These are phyloP conservation scores for Meleagris gallopavo DNA, from an alignment of 2,113 vertebrate species.

Conservation along the genomic window DNA sequence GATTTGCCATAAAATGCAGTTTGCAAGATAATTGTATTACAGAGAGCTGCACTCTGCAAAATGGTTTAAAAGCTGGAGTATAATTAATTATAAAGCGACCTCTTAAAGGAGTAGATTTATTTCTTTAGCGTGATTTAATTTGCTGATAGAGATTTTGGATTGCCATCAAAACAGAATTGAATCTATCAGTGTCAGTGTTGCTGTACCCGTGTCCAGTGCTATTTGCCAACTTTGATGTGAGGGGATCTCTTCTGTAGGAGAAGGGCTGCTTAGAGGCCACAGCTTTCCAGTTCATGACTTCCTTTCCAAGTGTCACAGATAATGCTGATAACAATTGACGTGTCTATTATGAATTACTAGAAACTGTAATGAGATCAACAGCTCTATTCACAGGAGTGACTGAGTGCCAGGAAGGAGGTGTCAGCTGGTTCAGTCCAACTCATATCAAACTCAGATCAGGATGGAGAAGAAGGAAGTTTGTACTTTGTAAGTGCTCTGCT, in stretches of 20 bases:
- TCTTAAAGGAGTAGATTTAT: slow-evolving; percentile 52
- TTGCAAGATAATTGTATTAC: slow-evolving; percentile 14
- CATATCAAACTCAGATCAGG: not conserved
- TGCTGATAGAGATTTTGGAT: slow-evolving; percentile 54
- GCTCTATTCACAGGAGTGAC: not conserved
- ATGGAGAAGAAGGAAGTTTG: not conserved
- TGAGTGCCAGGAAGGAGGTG: not conserved
- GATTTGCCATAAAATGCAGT: slow-evolving; percentile 15
- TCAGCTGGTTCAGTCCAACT: not conserved
- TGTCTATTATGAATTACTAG: not conserved
- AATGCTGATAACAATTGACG: not conserved
- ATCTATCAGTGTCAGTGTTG: not conserved
- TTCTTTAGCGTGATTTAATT: slow-evolving; percentile 54
- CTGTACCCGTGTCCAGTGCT: not conserved
- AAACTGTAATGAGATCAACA: slow-evolving; percentile 3
- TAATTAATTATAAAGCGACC: slow-evolving; percentile 57
- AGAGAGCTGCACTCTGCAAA: slow-evolving; percentile 37
- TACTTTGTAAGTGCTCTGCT: not conserved
- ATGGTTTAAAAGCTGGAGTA: slow-evolving; percentile 48
- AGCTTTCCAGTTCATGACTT: not conserved
- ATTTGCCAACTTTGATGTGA: not conserved
- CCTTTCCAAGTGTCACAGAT: not conserved
- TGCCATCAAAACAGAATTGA: slow-evolving; percentile 9
- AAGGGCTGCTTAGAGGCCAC: not conserved
- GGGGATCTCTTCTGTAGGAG: not conserved